Base-by-base conservation (phyloP, 2,888 invertebrate genomes). In the Mythimna impura region DNA sequence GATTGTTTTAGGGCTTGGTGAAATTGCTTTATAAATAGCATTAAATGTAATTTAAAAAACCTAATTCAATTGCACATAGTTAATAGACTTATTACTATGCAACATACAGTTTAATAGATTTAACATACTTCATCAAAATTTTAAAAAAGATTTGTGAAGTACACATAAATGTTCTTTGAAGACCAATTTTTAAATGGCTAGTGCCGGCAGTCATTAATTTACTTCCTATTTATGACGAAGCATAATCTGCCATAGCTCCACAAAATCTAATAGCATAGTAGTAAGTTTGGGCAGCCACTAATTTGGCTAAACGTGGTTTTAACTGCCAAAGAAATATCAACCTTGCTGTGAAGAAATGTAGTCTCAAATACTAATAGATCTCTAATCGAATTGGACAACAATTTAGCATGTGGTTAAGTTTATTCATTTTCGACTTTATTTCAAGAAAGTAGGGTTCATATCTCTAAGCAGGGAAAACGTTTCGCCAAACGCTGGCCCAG, bases 1-100 rank as follows among this genome's bases (percentile, higher is more conserved):
- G 47, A 68, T 81, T 78, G 73, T 34, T 75, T 47, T 76, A 68
- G 50, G 69, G 64, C 70, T 80, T 79, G 83, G 78, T 78, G 63
- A 20, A 73, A 73, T 60, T 76, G 84, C 76, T 79, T 78, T 66
- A 43, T 73, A 58, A 73, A 74, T 75, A 76, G 72, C 69, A 70
- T 55, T 9, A 14, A 55, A 34, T 55, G 8, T 52, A 66, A 57
- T 60, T 50, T 62, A 40, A n/a, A 36, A 54, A 66, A 40, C 40
- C 25, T 80, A 36, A 75, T 62, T 58, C 12, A 54, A 30, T 58
- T 52, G 40, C 14, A 47, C 9, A 3, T 40, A 60, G 40, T 34
- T 10, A 17, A 17, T 25, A 30, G 30, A 55, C 60, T 71, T 71
- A 78, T 30, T 71, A 71, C 61, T 72, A 61, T 75, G 54, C 71